phyloP scores from a whole-genome alignment of 2,113 vertebrate genomes.

The Glaucomys volans region DNA sequence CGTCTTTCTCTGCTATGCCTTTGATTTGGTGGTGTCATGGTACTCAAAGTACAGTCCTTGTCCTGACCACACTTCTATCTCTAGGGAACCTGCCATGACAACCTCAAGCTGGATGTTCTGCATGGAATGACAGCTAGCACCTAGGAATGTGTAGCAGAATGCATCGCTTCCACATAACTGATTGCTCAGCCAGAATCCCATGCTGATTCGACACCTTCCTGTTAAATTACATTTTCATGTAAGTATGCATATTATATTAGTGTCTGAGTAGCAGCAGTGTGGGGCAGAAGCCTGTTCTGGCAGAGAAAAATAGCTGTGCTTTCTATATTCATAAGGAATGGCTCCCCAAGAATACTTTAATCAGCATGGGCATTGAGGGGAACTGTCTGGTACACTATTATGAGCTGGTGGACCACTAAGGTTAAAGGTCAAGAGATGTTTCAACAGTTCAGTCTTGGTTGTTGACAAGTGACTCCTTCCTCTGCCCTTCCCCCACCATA shows the following conservation, averaged over 20 bases:
- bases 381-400: accelerated
- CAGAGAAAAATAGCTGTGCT: accelerated
- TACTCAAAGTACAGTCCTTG: not conserved
- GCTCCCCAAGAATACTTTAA: not conserved
- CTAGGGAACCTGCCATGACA: not conserved
- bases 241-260: not conserved
- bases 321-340: not conserved
- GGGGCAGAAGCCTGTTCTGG: not conserved
- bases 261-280: not conserved
- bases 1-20: not conserved
- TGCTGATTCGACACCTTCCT: not conserved
- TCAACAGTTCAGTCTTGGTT: too few relatives aligned
- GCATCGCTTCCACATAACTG: not conserved
- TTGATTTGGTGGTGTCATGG: too few relatives aligned
- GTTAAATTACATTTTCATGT: not conserved
- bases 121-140: not conserved
- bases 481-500: not conserved
- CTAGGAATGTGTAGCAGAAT: too few relatives aligned
- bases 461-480: not conserved
- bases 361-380: not conserved
- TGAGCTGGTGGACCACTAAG: not conserved
- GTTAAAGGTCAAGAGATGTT: not conserved
- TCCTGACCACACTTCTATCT: not conserved
- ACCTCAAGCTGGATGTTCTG: not conserved
- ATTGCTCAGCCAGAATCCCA: not conserved